Evolutionary conservation across 2,888 invertebrate genomes (phyloP), one percentile per base, ranked within the genome.

Genomic region (Cheiracanthium punctorium): DNA sequence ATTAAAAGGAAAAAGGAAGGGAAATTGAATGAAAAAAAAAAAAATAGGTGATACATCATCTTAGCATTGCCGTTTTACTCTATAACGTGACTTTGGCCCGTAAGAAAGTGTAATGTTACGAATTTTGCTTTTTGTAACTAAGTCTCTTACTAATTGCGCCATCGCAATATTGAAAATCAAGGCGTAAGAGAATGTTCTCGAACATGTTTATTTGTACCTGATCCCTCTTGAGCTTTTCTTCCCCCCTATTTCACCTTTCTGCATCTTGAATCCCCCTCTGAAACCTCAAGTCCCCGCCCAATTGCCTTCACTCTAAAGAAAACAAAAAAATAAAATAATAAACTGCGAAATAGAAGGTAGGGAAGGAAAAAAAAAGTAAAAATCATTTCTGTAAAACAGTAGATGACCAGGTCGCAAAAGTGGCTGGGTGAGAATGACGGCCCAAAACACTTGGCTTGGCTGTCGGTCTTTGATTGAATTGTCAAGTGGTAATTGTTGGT

Each of bases 391-490:
- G 48, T 17, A 76, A 84, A 77, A 84, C 82, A 77, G 82, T 84
- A 84, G 82, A 77, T 73, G 73, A 84, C 67, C 77, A 48, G 64
- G 28, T 65, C 71, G 30, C 69, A 24, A 69, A 33, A 76, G 71
- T 58, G 76, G 76, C 76, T 58, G 76, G 76, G 69, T 76, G 73
- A 71, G 77, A 84, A 84, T 84, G 77, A 84, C 52, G 82, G 74
- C 65, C 24, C 58, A 67, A 80, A 73, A 74, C 80, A 80, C 82
- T 77, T 72, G 82, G 72, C 73, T 73, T 77, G 77, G 77, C 77
- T 84, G 82, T 84, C 77, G 64, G 77, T 65, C 67, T 77, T 84
- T 84, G 82, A 84, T 84, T 73, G 82, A 77, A 84, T 84, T 84
- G 82, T 84, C 82, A 84, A 77, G 72, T 72, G 77, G 77, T 77